Conservation (phyloP, 2,888 invertebrate species). For the Microplitis manilae region DNA sequence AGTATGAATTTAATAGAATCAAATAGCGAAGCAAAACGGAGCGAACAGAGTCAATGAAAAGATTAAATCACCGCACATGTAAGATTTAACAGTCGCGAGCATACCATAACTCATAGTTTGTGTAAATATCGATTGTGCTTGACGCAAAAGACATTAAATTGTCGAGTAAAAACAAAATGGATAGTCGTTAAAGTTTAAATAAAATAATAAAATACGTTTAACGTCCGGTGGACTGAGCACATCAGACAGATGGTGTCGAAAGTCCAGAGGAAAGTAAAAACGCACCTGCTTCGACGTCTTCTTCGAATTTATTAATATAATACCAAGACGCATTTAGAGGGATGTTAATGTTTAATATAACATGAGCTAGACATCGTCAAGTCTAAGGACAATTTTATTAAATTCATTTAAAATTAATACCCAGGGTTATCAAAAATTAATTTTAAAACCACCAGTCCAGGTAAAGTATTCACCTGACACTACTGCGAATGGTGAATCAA, state of each 20-base stretch:
- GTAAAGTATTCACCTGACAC: not conserved
- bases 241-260: not conserved
- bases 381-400: not conserved
- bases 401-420: not conserved
- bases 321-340: not conserved
- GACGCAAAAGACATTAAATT: not conserved
- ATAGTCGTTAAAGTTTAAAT: not conserved
- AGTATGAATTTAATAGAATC: not conserved
- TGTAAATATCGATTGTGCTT: not conserved
- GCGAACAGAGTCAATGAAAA: not conserved
- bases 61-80: not conserved
- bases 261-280: not conserved
- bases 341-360: not conserved
- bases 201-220: not conserved
- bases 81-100: not conserved
- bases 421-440: not conserved
- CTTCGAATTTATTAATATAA: no score
- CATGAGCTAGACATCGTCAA: not conserved
- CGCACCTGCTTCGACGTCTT: not conserved
- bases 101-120: not conserved
- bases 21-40: not conserved
- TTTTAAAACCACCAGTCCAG: not conserved
- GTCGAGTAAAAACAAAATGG: not conserved
- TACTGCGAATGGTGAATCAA: not conserved
- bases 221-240: not conserved